Base-by-base conservation (phyloP, 2,113 vertebrate genomes). In the Burhinus oedicnemus region DNA sequence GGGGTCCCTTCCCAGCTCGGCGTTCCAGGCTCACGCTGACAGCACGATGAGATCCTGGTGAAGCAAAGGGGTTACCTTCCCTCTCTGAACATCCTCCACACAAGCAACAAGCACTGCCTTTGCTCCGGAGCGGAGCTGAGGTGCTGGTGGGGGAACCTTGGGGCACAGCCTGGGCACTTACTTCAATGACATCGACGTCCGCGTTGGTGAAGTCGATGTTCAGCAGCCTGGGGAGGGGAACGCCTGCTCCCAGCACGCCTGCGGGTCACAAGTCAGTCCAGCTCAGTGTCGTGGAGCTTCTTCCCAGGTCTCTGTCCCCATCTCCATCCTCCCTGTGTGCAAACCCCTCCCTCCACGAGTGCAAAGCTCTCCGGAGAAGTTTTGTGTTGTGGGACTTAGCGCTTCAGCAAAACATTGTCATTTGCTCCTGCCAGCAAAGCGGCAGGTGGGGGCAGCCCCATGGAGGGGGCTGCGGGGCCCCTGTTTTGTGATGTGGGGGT, bases 181-280 rank as follows among this genome's bases (percentile, higher is more conserved):
- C 98, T 90, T 98, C 91, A 4, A 97, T 51, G 68, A 98, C 26
- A 0, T 97, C 29, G 1, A 98, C 55, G 8, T 96, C 76, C 0
- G 97, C 97, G 0, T 96, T 90, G 93, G 52, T 97, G 80, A 98
- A 98, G 65, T 98, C 81, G 0, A 95, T 91, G 79, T 95, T 96
- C 83, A 98, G 96, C 92, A 98, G 92, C 82, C 93, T 96, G 55
- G 97, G 97, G 20, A 98, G 96, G 36, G 96, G 96, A 49, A 97
- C 34, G 2, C 97, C 96, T 5, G 19, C 88, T 42, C 93, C 97
- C 83, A 98, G 78, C 40, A 98, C 70, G 0, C 45, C 98, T 98
- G 81, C 6, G 32, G 78, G 77, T 26, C 64, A 88, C 47, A 72
- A 58, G 4, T n/a, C 71, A 79, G 44, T 26, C 32, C 72, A 62